phyloP scores from a whole-genome alignment of 2,113 vertebrate genomes.

The Canis aureus region DNA sequence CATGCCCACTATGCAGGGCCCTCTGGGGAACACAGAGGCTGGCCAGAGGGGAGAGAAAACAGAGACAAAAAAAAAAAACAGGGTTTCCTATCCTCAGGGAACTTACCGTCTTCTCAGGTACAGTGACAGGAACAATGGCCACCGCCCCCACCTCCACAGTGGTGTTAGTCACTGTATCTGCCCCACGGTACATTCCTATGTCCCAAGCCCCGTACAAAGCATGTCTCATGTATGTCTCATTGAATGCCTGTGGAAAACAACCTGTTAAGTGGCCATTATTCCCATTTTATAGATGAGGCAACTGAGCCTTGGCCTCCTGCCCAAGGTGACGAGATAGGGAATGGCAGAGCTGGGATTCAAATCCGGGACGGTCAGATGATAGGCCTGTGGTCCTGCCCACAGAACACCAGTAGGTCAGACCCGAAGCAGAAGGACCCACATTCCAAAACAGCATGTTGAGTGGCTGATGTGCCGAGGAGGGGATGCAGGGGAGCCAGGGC shows the following conservation, averaged over 20 bases:
- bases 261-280: not conserved
- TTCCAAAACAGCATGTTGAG: not conserved
- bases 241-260: not conserved
- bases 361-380: not conserved
- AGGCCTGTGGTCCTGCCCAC: not conserved
- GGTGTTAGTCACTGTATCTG: no score
- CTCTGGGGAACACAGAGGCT: not conserved
- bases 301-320: not conserved
- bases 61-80: not conserved
- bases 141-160: accelerated
- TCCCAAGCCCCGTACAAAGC: not conserved
- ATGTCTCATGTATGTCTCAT: not conserved
- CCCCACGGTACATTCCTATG: not conserved
- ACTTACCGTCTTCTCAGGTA: not conserved
- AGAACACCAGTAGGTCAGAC: not conserved
- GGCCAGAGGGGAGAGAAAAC: not conserved
- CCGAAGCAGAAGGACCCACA: not conserved
- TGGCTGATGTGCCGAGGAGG: no score
- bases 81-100: not conserved
- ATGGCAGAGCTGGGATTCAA: not conserved
- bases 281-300: not conserved
- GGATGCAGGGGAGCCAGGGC: not conserved
- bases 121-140: not conserved
- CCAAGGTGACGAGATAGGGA: not conserved
- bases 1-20: not conserved